A percentile compares a stretch with the other conserved stretches of the same genome.
These are phyloP conservation scores for Diorhabda sublineata DNA, from an alignment of 1,140 invertebrate species.

Conservation along the genomic window DNA sequence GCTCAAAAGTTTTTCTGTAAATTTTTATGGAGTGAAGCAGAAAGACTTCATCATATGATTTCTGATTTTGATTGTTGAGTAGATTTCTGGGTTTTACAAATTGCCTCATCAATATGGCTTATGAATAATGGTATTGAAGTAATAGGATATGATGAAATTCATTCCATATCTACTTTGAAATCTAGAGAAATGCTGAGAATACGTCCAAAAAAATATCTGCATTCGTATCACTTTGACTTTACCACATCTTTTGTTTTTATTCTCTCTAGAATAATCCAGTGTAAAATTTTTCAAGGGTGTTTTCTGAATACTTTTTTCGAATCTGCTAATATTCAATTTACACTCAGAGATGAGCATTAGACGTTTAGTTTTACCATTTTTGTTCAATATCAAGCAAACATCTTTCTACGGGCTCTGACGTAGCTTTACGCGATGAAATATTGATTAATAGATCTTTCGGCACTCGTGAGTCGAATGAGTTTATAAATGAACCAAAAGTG, in stretches of 20 bases:
- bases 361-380: no score
- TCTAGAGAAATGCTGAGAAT: slow-evolving; percentile 13
- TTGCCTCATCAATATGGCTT: slow-evolving; percentile 16
- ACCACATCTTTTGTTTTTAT: no score
- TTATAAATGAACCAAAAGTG: slow-evolving; percentile 26
- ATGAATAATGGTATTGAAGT: slow-evolving; percentile 18
- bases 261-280: no score
- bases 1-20: no score
- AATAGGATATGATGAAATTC: slow-evolving; percentile 22
- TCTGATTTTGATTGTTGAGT: accelerated
- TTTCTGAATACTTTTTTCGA: slow-evolving; percentile 11
- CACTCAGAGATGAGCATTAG: slow-evolving; percentile 17
- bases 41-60: no score
- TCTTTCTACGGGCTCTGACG: slow-evolving; percentile 21
- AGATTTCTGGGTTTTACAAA: no score
- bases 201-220: slow-evolving; percentile 8
- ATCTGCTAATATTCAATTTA: slow-evolving; percentile 10
- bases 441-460: slow-evolving; percentile 32
- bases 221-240: no score
- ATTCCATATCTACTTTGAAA: slow-evolving; percentile 15
- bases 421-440: slow-evolving; percentile 20
- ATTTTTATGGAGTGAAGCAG: no score
- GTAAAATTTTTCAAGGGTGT: slow-evolving; percentile 7
- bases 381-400: slow-evolving; percentile 3
- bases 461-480: slow-evolving; percentile 27